Percentiles rank a stretch among this genome's conserved stretches.
Conservation (phyloP, 2,797 vertebrate species). For the Paramormyrops hopkinsi region DNA sequence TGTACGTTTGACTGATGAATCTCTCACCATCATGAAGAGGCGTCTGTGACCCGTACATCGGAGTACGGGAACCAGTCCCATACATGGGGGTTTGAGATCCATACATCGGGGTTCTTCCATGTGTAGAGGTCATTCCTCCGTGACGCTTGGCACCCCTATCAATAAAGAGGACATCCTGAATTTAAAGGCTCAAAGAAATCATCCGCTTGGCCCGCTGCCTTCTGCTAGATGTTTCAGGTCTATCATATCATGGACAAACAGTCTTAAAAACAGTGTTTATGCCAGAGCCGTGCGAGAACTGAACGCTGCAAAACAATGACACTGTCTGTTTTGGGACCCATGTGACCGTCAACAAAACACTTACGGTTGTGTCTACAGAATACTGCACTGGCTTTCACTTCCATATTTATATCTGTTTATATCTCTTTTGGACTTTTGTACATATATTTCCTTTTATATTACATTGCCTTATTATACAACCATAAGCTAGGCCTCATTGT, state of each 20-base stretch:
- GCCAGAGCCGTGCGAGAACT: not conserved
- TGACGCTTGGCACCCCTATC: slow-evolving; percentile 73
- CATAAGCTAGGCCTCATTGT: not conserved
- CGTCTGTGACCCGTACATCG: slow-evolving; percentile 90
- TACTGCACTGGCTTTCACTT: not conserved
- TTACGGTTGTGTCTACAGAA: not conserved
- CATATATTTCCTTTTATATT: not conserved
- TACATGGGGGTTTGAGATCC: slow-evolving; percentile 93
- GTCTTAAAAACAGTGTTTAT: not conserved
- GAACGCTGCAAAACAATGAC: not conserved
- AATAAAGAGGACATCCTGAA: not conserved
- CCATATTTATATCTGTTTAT: not conserved
- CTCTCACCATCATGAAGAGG: slow-evolving; percentile 82
- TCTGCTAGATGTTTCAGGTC: not conserved
- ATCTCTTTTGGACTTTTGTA: not conserved
- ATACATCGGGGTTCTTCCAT: slow-evolving; percentile 82
- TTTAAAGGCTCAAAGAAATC: not conserved
- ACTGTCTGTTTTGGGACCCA: not conserved
- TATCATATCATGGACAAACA: not conserved
- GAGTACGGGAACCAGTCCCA: slow-evolving; percentile 81
- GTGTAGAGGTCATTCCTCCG: slow-evolving; percentile 73
- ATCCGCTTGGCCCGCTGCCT: not conserved
- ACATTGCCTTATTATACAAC: not conserved
- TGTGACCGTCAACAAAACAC: not conserved
- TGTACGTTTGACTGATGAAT: not conserved